Conservation (phyloP, 2,113 vertebrate genomes). For the Mirza zaza region DNA sequence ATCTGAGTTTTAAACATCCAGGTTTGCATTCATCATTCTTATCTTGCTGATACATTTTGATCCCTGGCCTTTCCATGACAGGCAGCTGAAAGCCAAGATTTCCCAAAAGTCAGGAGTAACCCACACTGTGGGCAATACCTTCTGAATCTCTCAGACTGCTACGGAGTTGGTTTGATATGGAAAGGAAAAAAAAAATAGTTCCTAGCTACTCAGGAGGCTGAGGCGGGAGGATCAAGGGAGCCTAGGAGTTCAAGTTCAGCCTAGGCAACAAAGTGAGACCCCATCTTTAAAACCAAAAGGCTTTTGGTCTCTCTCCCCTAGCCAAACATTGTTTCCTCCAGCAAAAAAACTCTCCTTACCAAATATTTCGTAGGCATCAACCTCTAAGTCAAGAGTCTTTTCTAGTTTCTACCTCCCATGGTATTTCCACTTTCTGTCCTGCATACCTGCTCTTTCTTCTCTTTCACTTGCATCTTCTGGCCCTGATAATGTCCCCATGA, state of each 20-base stretch:
- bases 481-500: neutral
- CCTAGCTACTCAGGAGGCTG: too few species aligned
- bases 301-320: neutral
- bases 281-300: neutral
- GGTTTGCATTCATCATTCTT: conserved; percentile 25
- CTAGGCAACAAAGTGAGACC: too few species aligned
- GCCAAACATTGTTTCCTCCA: neutral
- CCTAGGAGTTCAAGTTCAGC: too few species aligned
- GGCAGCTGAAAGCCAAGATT: conserved; percentile 36
- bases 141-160: neutral
- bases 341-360: neutral
- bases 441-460: neutral
- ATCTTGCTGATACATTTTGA: conserved; percentile 6
- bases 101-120: conserved; percentile 4
- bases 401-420: neutral
- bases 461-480: neutral
- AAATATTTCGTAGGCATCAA: neutral
- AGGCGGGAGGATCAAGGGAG: too few species aligned
- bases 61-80: neutral
- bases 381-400: neutral
- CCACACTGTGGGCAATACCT: neutral
- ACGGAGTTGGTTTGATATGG: neutral
- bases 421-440: neutral
- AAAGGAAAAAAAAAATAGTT: neutral
- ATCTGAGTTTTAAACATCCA: conserved; percentile 38